These are phyloP conservation scores for Orius insidiosus DNA, from an alignment of 1,140 invertebrate genomes.

Conservation along the genomic window DNA sequence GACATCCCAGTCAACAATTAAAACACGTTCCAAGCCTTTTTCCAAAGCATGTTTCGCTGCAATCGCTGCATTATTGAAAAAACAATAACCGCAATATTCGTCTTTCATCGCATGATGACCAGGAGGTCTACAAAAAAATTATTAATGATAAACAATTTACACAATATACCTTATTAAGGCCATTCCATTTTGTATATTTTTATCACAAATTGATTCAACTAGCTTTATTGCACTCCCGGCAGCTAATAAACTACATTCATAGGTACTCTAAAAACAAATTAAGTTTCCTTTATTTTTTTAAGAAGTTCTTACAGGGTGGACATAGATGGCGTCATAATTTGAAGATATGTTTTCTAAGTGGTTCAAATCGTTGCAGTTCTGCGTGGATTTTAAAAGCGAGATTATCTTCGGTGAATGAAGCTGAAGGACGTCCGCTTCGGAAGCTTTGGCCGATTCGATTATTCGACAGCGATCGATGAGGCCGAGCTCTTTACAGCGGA, in stretches of 20 bases:
- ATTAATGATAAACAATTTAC: neutral
- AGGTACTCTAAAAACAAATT: constrained; percentile 49
- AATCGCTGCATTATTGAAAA: constrained; percentile 92
- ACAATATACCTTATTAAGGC: constrained; percentile 42
- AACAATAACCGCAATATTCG: constrained; percentile 86
- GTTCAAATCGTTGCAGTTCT: constrained; percentile 33
- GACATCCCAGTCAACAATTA: constrained; percentile 96
- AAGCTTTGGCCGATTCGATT: constrained; percentile 40
- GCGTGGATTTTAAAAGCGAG: constrained; percentile 44
- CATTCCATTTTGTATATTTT: constrained; percentile 67
- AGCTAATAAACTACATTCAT: constrained; percentile 52
- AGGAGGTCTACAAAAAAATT: constrained; percentile 54
- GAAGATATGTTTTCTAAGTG: constrained; percentile 53
- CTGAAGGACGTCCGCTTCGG: constrained; percentile 47
- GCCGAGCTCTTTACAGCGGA: constrained; percentile 54
- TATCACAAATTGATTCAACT: constrained; percentile 48
- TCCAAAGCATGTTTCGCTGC: constrained; percentile 65
- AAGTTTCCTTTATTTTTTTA: neutral
- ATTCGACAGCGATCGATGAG: constrained; percentile 48
- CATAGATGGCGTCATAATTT: constrained; percentile 69
- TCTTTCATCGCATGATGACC: constrained; percentile 91
- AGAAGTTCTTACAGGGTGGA: constrained; percentile 54
- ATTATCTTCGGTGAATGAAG: constrained; percentile 45
- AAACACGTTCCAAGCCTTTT: constrained; percentile 39
- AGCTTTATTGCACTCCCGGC: constrained; percentile 67